Conservation (phyloP, 2,113 vertebrate genomes). For the Dasyornis broadbenti region DNA sequence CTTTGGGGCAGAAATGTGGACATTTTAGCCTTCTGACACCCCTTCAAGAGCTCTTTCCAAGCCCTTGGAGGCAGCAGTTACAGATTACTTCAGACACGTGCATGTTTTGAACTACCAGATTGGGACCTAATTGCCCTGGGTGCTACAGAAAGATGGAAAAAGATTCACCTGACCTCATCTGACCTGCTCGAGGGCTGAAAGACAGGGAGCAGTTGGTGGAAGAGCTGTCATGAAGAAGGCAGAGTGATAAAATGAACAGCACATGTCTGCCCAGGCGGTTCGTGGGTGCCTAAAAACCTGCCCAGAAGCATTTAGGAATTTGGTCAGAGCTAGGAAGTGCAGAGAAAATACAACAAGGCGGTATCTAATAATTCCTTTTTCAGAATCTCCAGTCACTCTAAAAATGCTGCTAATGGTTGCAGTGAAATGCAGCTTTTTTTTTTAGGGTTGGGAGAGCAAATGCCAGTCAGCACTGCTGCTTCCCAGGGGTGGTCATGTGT, state of each 20-base stretch:
- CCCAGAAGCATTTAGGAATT: not conserved
- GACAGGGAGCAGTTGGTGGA: not conserved
- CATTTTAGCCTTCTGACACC: not conserved
- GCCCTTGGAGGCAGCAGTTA: not conserved
- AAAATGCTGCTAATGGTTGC: not conserved
- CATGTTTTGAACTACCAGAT: not conserved
- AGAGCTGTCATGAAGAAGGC: not conserved
- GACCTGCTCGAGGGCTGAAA: not conserved
- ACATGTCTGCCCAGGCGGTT: not conserved
- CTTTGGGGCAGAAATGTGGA: not conserved
- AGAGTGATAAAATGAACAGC: not conserved
- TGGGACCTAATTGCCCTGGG: not conserved
- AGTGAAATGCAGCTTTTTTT: not conserved
- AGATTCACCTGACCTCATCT: not conserved
- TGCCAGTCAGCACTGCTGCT: not conserved
- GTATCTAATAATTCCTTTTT: not conserved
- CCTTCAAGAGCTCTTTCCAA: not conserved
- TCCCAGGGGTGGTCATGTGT: not conserved
- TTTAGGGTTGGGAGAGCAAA: not conserved
- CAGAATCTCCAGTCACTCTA: not conserved
- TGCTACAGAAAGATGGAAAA: not conserved
- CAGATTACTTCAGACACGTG: not conserved
- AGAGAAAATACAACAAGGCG: not conserved
- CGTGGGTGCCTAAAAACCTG: not conserved
- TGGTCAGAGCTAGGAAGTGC: not conserved